phyloP scores from a whole-genome alignment of 2,797 vertebrate species.

The Pangasius djambal region DNA sequence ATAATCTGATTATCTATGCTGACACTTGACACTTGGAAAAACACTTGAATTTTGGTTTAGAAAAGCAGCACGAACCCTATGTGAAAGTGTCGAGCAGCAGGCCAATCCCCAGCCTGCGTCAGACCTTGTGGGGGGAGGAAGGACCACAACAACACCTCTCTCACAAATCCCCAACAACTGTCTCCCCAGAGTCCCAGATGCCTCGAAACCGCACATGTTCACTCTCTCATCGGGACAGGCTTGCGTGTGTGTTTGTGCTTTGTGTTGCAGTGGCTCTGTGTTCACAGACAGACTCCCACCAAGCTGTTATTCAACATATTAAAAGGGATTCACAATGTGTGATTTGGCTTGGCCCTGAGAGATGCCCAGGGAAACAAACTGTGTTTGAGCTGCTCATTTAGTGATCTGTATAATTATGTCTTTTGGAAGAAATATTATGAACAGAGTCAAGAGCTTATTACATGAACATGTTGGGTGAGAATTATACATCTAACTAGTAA shows the following conservation, averaged over 20 bases:
- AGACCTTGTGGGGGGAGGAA: background rate
- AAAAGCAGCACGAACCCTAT: conserved; percentile 5
- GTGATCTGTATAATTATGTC: conserved; percentile 21
- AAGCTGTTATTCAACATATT: conserved; percentile 52
- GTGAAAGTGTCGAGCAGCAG: conserved; percentile 46
- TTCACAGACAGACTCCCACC: conserved; percentile 45
- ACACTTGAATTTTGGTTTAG: background rate
- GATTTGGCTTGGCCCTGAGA: conserved; percentile 37
- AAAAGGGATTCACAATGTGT: conserved; percentile 38
- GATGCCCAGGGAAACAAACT: conserved; percentile 23
- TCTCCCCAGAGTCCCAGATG: conserved; percentile 40
- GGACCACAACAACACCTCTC: conserved; percentile 7
- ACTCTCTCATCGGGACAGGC: conserved; percentile 26
- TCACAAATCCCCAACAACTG: conserved; percentile 45
- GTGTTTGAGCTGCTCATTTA: conserved; percentile 38
- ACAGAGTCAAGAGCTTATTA: background rate
- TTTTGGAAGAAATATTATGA: conserved; percentile 4
- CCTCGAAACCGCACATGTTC: conserved; percentile 51
- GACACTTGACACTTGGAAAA: background rate
- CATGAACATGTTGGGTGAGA: background rate
- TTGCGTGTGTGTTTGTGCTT: conserved; percentile 33
- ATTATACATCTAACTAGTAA: background rate
- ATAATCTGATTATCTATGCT: background rate
- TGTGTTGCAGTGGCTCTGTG: conserved; percentile 32
- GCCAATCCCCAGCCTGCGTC: conserved; percentile 32